Evolutionary conservation across 2,113 vertebrate species (phyloP).

Genomic region (Bombycilla garrulus): DNA sequence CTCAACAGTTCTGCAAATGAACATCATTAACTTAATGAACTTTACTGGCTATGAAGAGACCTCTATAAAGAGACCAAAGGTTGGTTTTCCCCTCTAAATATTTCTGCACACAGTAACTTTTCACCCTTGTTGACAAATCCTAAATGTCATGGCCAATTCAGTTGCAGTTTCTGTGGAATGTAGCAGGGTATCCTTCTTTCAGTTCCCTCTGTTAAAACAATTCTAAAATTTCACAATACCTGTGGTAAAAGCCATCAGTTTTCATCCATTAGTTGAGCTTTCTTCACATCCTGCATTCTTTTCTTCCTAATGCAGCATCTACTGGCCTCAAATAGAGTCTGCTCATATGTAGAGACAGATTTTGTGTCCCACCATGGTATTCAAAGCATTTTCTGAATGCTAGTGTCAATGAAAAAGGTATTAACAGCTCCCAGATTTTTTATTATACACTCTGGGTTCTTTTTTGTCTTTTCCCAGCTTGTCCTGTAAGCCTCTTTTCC

Average conservation of each 20-base stretch:
- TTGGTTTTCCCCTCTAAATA: neutral
- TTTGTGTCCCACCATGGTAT: neutral
- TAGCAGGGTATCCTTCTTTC: neutral
- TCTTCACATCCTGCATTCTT: neutral
- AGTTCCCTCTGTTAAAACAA: neutral
- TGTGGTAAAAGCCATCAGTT: neutral
- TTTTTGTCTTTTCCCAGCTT: neutral
- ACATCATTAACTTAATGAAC: neutral
- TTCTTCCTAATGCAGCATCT: neutral
- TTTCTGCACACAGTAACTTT: neutral
- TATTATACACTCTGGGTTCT: neutral
- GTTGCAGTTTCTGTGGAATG: neutral
- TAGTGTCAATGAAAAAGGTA: neutral
- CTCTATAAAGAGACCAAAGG: neutral
- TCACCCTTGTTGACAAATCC: neutral
- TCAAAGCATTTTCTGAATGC: neutral
- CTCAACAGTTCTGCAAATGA: neutral
- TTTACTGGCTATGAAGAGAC: neutral
- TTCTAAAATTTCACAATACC: neutral
- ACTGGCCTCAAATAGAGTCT: neutral
- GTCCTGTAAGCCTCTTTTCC: neutral
- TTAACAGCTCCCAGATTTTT: neutral
- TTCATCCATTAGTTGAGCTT: neutral
- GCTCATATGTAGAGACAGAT: rapidly evolving
- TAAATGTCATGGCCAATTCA: neutral